These are phyloP conservation scores for Thamnophis sirtalis DNA, from an alignment of 2,113 vertebrate species.

Conservation along the genomic window DNA sequence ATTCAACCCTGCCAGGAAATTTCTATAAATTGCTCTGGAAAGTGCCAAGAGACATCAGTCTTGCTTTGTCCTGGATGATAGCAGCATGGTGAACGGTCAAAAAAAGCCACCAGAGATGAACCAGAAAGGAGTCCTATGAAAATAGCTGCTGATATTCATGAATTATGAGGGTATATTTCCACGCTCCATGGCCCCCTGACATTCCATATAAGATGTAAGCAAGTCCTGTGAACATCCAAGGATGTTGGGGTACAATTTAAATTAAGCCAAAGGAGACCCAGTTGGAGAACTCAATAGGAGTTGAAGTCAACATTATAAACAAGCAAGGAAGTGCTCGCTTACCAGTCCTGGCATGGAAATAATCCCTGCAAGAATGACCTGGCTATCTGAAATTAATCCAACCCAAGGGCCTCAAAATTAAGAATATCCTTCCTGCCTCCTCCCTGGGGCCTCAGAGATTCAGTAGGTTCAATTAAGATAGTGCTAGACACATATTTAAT, in stretches of 20 bases:
- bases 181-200: background rate
- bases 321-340: background rate
- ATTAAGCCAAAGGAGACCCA: background rate
- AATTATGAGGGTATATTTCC: slow-evolving; percentile 29
- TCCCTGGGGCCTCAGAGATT: background rate
- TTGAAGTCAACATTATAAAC: background rate
- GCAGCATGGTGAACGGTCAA: background rate
- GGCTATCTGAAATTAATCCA: slow-evolving; percentile 7
- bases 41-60: background rate
- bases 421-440: background rate
- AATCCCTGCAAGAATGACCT: background rate
- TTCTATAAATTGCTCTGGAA: slow-evolving; percentile 17
- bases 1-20: background rate
- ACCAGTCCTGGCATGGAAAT: background rate
- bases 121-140: background rate
- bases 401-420: slow-evolving; percentile 16
- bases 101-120: background rate
- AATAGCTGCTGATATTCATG: background rate
- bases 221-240: background rate
- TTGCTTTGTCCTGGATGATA: slow-evolving; percentile 18
- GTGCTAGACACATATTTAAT: background rate
- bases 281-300: background rate
- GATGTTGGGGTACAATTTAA: background rate
- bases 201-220: background rate
- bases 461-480: background rate